A percentile compares a stretch with the other conserved stretches of the same genome.
phyloP scores from a whole-genome alignment of 2,113 vertebrate species.

The Grammatotria lemairii region DNA sequence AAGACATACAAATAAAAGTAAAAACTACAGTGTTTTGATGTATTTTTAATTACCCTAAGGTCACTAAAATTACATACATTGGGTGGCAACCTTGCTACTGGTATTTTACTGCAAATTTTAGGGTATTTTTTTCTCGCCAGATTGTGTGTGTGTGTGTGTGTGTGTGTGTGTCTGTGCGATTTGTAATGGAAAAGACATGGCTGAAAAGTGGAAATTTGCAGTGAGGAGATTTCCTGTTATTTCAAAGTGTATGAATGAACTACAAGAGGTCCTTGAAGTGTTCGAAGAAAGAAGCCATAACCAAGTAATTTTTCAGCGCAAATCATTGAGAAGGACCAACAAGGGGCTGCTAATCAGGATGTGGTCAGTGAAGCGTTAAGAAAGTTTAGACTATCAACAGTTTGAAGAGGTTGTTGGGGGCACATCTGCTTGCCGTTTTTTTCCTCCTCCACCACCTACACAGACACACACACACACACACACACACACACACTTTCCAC shows the following conservation, averaged over 20 bases:
- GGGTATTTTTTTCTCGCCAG: background rate
- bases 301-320: background rate
- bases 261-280: background rate
- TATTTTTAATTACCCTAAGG: background rate
- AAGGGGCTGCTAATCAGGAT: background rate
- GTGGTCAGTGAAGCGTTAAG: conserved; percentile 13
- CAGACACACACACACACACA: background rate
- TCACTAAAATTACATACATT: background rate
- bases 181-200: background rate
- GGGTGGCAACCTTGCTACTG: background rate
- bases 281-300: background rate
- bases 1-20: background rate
- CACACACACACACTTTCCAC: background rate
- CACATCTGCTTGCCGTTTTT: conserved; percentile 31
- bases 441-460: background rate
- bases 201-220: background rate
- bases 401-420: conserved; percentile 20
- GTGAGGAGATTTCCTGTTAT: background rate
- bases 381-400: background rate
- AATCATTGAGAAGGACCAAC: background rate
- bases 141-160: background rate
- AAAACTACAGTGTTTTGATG: background rate
- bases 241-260: background rate
- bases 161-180: background rate
- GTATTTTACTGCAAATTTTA: background rate